Base-by-base conservation (phyloP, 2,797 vertebrate species). In the Anguilla megastoma region DNA sequence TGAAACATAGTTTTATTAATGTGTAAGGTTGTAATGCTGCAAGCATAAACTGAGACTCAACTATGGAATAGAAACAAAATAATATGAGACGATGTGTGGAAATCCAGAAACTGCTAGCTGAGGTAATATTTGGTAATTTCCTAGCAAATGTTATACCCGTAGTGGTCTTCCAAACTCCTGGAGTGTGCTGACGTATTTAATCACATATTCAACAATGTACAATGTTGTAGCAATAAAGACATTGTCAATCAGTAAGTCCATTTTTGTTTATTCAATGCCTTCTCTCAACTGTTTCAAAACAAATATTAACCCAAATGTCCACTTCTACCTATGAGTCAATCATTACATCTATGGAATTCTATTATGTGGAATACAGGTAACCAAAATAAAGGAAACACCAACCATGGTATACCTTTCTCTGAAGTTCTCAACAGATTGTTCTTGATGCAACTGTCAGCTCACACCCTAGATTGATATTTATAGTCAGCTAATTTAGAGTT, bases 191-290 rank as follows among this genome's bases (percentile, higher is more conserved):
- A 82, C 79, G 48, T 82, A 48, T 82, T 82, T 50, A 8, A 48
- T 82, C 79, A 82, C 24, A 50, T 24, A 82, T 50, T 24, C 41
- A 82, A 82, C 41, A 48, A n/a, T 82, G 41, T 50, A 45, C 6
- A 36, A 41, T 7, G 18, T 41, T 41, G 30, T 36, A 14, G n/a
- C 74, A 21, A 79, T 41, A 45, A 45, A 79, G 79, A 82, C 24
- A 24, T 50, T 50, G 79, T 82, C 41, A 82, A 82, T 82, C 79
- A 82, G 79, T 82, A 82, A 48, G 45, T 18, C 1, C 21, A 21
- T 48, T 82, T n/a, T 50, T 82, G 79, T 85, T 85, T 41, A 60
- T 84, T 84, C 2, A 84, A 33, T 58, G 58, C 5, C 84, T 21
- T 60, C 54, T 18, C 3, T 56, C 30, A 58, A n/a, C 79, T 50